phyloP scores from a whole-genome alignment of 2,888 invertebrate species.

The Dicyrtomina minuta region DNA sequence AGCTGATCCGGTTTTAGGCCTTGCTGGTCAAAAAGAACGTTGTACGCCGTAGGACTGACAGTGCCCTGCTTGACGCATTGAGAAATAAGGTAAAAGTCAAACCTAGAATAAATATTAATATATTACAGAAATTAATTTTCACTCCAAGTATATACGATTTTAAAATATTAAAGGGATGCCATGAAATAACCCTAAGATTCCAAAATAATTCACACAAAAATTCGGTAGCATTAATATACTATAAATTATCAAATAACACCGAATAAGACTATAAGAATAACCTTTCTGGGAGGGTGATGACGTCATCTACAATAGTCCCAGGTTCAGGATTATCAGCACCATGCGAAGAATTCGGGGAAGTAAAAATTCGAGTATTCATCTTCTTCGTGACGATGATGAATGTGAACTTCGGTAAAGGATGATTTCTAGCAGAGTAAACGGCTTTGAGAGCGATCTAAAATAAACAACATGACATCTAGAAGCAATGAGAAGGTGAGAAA shows the following conservation, averaged over 20 bases:
- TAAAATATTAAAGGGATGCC: not conserved
- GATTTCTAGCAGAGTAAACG: constrained; percentile 35
- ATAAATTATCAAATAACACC: not conserved
- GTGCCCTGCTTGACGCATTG: constrained; percentile 86
- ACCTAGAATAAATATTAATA: constrained; percentile 60
- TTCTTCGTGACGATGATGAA: constrained; percentile 47
- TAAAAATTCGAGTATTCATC: constrained; percentile 43
- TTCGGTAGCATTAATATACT: not conserved
- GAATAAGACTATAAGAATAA: constrained; percentile 54
- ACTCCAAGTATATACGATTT: no score
- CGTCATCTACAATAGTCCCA: constrained; percentile 84
- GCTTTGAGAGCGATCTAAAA: constrained; percentile 58
- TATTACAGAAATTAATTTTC: not conserved
- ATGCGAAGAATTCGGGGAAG: not conserved
- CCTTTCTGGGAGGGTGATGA: constrained; percentile 72
- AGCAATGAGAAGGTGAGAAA: not conserved
- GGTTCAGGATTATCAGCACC: constrained; percentile 66
- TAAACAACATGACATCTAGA: not conserved
- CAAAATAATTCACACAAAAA: not conserved
- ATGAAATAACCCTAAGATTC: not conserved
- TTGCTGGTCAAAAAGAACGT: constrained; percentile 74
- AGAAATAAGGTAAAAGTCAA: constrained; percentile 86
- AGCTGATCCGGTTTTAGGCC: constrained; percentile 71
- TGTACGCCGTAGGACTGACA: constrained; percentile 86
- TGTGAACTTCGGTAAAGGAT: constrained; percentile 38